phyloP scores from a whole-genome alignment of 2,888 invertebrate species.

The Ormyrus pomaceus region DNA sequence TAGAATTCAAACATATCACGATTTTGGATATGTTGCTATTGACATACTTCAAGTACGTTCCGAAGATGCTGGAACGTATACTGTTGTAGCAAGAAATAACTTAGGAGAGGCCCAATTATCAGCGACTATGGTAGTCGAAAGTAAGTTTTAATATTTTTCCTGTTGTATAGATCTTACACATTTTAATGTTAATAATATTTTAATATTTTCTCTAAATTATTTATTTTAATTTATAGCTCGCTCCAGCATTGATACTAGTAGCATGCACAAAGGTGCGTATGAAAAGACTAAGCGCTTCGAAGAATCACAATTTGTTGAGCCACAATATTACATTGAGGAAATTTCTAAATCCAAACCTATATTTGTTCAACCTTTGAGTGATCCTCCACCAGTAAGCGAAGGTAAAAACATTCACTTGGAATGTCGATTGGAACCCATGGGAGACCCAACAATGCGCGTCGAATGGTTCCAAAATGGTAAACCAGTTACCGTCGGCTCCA shows the following conservation, averaged over 20 bases:
- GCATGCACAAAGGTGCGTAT: constrained; percentile 90
- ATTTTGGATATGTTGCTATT: constrained; percentile 97
- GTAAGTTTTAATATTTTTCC: constrained; percentile 78
- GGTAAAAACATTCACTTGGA: constrained; percentile 94
- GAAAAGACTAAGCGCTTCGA: constrained; percentile 93
- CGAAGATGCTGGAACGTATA: constrained; percentile 95
- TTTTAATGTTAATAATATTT: background rate
- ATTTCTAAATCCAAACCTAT: constrained; percentile 96
- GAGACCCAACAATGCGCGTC: constrained; percentile 96
- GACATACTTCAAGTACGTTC: constrained; percentile 95
- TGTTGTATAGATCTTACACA: background rate
- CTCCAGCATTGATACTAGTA: constrained; percentile 91
- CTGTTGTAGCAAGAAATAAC: constrained; percentile 93
- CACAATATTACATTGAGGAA: constrained; percentile 93
- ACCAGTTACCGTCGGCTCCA: constrained; percentile 90
- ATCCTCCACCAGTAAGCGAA: constrained; percentile 90
- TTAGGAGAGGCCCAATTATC: constrained; percentile 91
- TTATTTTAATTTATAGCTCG: constrained; percentile 80
- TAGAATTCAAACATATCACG: constrained; percentile 95
- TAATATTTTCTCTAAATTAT: background rate
- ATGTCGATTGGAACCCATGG: constrained; percentile 95
- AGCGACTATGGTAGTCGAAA: constrained; percentile 91
- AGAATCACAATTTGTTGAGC: constrained; percentile 89
- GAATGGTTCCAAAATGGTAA: constrained; percentile 97
- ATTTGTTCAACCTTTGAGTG: constrained; percentile 92